Conservation (phyloP, 2,888 invertebrate genomes). For the Ochropleura plecta region DNA sequence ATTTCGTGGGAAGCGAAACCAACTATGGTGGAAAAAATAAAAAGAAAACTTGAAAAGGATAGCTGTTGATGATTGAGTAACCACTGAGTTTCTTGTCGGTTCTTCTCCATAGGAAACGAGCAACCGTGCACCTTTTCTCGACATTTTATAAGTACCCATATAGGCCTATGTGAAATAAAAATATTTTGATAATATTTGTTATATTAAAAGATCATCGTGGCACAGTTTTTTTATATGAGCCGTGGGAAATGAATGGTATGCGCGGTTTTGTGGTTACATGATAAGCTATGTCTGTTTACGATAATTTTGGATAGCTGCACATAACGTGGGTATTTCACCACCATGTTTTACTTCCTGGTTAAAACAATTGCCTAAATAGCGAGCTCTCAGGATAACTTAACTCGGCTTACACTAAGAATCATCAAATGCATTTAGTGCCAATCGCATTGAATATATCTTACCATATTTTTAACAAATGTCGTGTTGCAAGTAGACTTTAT, state of each 20-base stretch:
- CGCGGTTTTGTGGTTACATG: slow-evolving; percentile 50
- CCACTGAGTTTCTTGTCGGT: too few relatives aligned
- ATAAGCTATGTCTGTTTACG: slow-evolving; percentile 45
- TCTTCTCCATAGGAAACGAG: too few relatives aligned
- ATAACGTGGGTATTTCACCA: slow-evolving; percentile 1
- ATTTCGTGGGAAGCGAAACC: not conserved
- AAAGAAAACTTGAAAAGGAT: not conserved
- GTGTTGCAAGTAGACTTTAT: not conserved
- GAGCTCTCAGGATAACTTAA: not conserved
- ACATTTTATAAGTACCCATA: too few relatives aligned
- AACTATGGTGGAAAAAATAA: too few relatives aligned
- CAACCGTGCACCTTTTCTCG: too few relatives aligned
- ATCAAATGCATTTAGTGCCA: not conserved
- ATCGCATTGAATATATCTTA: not conserved
- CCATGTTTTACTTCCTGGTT: not conserved
- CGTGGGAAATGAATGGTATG: slow-evolving; percentile 46
- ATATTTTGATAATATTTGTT: slow-evolving; percentile 3
- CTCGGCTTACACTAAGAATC: not conserved
- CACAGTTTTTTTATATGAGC: slow-evolving; percentile 39
- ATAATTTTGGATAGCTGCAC: slow-evolving; percentile 29
- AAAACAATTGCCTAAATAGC: not conserved
- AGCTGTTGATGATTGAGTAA: not conserved
- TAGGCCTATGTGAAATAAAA: too few relatives aligned
- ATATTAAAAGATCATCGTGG: slow-evolving; percentile 27
- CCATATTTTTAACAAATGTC: not conserved